Base-by-base conservation (phyloP, 2,888 invertebrate species). In the Campoplex nolae region DNA sequence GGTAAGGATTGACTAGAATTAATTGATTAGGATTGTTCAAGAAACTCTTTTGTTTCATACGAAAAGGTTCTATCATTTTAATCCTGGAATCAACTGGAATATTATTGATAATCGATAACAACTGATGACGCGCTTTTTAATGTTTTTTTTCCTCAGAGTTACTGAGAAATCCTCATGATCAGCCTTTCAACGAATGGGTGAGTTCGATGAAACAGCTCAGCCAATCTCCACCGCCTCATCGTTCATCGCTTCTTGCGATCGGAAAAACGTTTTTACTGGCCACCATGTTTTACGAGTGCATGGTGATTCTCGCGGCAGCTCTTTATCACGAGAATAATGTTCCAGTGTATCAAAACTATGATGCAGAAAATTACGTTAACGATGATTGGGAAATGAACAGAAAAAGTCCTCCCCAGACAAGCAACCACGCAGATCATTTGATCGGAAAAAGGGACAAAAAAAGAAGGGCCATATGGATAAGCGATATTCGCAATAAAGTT, bases 231-330 rank as follows among this genome's bases (percentile, higher is more conserved):
- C 48, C 54, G 11, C 38, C 68, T 16, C 88, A 85, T 38, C 56
- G 83, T n/a, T 74, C 81, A 32, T 90, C 83, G 32, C 77, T 92
- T 42, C 70, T 85, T 9, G 76, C 87, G 45, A 77, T 92, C 6
- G 91, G 91, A 7, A 91, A 91, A 81, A 92, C 90, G 70, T 88
- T 92, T 54, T 75, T 92, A 2, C 81, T 92, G 32, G 89, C 90
- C 3, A 85, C 91, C 23, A 90, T 91, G 87, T 92, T 92, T 65
- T 89, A 91, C 88, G 91, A 89, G 48, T 87, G 88, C 58, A 88
- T 89, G 8, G 65, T 80, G 1, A 54, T 88, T 28, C 51, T 89
- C 35, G 85, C 87, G 1, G 83, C 56, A 18, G 83, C 83, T 18
- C 80, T 89, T 73, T 85, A 85, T 77, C 84, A 65, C 18, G 62